phyloP scores from a whole-genome alignment of 2,888 invertebrate genomes.

The Drepanosiphum platanoidis region DNA sequence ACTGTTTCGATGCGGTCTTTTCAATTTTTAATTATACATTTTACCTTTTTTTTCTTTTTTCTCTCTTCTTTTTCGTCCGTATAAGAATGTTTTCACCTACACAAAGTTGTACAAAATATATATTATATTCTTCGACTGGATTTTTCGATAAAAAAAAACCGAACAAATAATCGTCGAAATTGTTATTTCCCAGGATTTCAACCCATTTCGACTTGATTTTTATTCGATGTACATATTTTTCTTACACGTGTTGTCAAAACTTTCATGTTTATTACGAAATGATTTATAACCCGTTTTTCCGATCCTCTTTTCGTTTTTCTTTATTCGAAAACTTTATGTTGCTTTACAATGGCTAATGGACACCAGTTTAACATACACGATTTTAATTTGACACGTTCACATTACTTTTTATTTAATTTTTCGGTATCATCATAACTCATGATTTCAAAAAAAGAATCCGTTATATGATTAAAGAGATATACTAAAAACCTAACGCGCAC shows the following conservation, averaged over 20 bases:
- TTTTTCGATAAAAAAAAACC: background rate
- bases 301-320: conserved; percentile 9
- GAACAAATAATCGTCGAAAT: conserved; percentile 12
- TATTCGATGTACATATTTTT: conserved; percentile 46
- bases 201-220: conserved; percentile 9
- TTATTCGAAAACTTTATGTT: conserved; percentile 13
- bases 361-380: background rate
- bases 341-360: conserved; percentile 20
- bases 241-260: conserved; percentile 26
- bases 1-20: conserved; percentile 35
- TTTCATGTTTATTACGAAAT: conserved; percentile 8
- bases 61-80: too few relatives aligned
- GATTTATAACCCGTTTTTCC: conserved; percentile 25
- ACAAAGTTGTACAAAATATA: background rate
- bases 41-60: background rate
- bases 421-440: conserved; percentile 8
- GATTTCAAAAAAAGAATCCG: conserved; percentile 12
- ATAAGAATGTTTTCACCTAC: conserved; percentile 11
- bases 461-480: conserved; percentile 18
- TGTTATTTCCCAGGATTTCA: conserved; percentile 19
- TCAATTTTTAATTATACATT: conserved; percentile 39
- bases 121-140: too few relatives aligned
- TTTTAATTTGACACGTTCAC: conserved; percentile 22
- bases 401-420: conserved; percentile 35
- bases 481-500: too few relatives aligned